Evolutionary conservation across 2,888 invertebrate species (phyloP).

Genomic region (Athripsodes cinereus): DNA sequence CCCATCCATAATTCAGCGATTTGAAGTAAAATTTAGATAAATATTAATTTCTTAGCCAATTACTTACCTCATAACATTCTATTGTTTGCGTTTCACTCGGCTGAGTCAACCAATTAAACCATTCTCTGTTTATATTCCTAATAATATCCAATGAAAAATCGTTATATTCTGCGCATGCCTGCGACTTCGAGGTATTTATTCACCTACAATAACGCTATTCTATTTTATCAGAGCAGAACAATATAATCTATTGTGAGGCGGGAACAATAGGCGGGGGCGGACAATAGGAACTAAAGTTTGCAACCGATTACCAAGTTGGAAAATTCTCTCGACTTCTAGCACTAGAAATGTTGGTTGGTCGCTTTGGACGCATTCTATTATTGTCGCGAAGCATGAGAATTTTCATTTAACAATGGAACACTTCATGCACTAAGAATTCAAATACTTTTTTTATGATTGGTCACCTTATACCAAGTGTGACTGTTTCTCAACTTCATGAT

Average conservation of each 20-base stretch:
- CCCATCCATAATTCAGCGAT: too few species aligned
- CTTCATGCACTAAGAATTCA: not conserved
- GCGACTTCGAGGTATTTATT: not conserved
- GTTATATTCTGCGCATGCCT: slow-evolving; percentile 2
- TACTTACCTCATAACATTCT: not conserved
- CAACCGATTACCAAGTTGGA: not conserved
- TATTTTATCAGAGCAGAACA: not conserved
- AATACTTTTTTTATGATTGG: not conserved
- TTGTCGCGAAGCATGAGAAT: not conserved
- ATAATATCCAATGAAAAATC: slow-evolving; percentile 1
- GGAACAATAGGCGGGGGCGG: not conserved
- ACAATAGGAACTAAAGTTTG: not conserved
- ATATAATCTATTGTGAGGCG: slow-evolving; percentile 2
- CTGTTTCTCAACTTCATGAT: too few species aligned
- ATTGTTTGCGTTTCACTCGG: not conserved
- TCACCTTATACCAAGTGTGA: slow-evolving; percentile 5
- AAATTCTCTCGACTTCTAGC: not conserved
- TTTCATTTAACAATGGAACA: too few species aligned
- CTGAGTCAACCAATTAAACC: not conserved
- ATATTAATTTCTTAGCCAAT: too few species aligned
- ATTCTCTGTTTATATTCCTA: not conserved
- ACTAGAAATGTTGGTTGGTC: not conserved
- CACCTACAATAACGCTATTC: not conserved
- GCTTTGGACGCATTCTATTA: not conserved
- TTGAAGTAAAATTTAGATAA: too few species aligned